These are phyloP conservation scores for Columba livia DNA, from an alignment of 2,113 vertebrate genomes.

Conservation along the genomic window DNA sequence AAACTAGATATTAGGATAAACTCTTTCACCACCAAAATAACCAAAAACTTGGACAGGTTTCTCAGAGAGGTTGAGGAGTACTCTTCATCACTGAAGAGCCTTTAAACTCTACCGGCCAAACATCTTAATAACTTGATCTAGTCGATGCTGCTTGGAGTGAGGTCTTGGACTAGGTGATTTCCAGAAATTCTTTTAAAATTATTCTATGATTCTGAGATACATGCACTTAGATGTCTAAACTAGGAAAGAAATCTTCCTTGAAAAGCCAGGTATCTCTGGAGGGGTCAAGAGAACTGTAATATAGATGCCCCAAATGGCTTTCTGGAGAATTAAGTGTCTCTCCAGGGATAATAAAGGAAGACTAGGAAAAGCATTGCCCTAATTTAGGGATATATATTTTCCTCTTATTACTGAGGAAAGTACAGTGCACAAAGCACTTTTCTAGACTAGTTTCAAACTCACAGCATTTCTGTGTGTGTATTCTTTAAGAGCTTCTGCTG, in stretches of 20 bases:
- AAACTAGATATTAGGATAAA: not conserved
- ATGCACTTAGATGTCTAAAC: not conserved
- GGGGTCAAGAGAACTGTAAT: not conserved
- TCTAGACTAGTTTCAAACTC: not conserved
- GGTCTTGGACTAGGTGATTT: not conserved
- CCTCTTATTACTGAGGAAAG: not conserved
- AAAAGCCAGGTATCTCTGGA: not conserved
- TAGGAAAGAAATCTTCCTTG: not conserved
- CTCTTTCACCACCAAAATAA: not conserved
- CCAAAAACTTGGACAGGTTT: rapidly evolving
- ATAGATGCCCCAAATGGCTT: not conserved
- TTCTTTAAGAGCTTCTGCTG: not conserved
- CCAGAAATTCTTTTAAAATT: not conserved
- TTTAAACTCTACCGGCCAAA: not conserved
- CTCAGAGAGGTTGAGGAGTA: not conserved
- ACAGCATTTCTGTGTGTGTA: not conserved
- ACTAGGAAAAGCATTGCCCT: not conserved
- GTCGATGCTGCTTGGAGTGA: not conserved
- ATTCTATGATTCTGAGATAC: not conserved
- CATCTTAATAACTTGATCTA: not conserved
- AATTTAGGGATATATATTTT: not conserved
- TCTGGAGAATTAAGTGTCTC: not conserved
- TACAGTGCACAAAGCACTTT: not conserved
- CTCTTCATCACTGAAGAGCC: not conserved
- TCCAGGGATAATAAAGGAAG: not conserved